phyloP scores from a whole-genome alignment of 2,113 vertebrate genomes.

The Sceloporus undulatus region DNA sequence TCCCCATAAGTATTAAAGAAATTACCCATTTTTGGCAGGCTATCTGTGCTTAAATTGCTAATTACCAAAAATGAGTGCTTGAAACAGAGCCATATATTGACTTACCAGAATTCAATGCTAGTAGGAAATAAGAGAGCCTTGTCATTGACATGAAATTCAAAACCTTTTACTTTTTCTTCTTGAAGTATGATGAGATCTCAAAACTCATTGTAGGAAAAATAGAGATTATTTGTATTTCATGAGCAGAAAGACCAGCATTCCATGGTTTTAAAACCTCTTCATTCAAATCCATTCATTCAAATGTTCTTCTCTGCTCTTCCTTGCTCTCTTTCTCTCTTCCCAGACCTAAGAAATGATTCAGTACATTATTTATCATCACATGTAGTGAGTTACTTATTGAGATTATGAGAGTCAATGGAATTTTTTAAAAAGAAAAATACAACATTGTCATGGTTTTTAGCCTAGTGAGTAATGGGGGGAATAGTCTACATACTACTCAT shows the following conservation, averaged over 20 bases:
- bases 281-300: too few species aligned
- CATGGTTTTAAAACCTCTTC: too few species aligned
- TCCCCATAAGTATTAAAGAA: constrained; percentile 12
- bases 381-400: too few species aligned
- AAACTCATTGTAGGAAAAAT: not conserved
- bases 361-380: too few species aligned
- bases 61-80: constrained; percentile 30
- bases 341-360: too few species aligned
- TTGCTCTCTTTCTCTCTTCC: too few species aligned
- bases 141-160: not conserved
- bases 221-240: not conserved
- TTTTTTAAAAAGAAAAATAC: too few species aligned
- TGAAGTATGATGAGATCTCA: not conserved
- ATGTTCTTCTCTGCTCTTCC: too few species aligned
- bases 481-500: too few species aligned
- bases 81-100: not conserved
- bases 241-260: not conserved
- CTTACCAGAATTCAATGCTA: not conserved
- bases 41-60: not conserved
- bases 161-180: not conserved
- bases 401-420: too few species aligned
- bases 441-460: too few species aligned
- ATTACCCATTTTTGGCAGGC: not conserved
- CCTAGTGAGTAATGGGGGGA: too few species aligned
- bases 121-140: not conserved